phyloP scores from a whole-genome alignment of 2,113 vertebrate genomes.

The Leucosticte australis region DNA sequence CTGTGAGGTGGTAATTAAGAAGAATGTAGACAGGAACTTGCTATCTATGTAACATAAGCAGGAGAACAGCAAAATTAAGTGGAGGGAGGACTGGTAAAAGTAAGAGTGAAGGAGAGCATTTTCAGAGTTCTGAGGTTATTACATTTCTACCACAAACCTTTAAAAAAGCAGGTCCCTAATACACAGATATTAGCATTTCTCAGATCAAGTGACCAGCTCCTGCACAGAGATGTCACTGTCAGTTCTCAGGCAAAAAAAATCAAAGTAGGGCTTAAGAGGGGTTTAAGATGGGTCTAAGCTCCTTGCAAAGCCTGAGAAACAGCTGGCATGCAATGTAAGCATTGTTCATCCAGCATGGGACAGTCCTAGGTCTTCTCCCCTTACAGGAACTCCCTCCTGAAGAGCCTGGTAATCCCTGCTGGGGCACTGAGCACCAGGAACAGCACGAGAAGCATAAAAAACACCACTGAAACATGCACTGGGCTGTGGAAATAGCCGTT shows the following conservation, averaged over 20 bases:
- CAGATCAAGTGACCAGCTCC: background rate
- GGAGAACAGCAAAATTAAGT: background rate
- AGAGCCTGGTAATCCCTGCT: background rate
- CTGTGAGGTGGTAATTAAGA: background rate
- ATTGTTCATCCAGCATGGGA: background rate
- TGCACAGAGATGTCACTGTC: background rate
- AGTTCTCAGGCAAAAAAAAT: background rate
- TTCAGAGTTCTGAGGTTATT: background rate
- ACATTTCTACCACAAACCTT: background rate
- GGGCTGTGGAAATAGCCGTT: background rate
- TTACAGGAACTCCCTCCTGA: background rate
- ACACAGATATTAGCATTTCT: background rate
- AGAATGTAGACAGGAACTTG: background rate
- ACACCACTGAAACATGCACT: background rate
- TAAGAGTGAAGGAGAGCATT: background rate
- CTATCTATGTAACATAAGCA: background rate
- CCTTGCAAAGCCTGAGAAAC: background rate
- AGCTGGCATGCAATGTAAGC: constrained; percentile 14
- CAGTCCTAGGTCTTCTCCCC: background rate
- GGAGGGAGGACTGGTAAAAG: background rate
- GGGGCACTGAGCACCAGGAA: background rate
- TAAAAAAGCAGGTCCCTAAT: background rate
- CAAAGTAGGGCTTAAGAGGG: background rate
- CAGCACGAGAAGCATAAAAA: background rate
- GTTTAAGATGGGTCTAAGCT: background rate